A percentile compares a stretch with the other conserved stretches of the same genome.
Conservation (phyloP, 2,113 vertebrate species). For the Alligator sinensis region DNA sequence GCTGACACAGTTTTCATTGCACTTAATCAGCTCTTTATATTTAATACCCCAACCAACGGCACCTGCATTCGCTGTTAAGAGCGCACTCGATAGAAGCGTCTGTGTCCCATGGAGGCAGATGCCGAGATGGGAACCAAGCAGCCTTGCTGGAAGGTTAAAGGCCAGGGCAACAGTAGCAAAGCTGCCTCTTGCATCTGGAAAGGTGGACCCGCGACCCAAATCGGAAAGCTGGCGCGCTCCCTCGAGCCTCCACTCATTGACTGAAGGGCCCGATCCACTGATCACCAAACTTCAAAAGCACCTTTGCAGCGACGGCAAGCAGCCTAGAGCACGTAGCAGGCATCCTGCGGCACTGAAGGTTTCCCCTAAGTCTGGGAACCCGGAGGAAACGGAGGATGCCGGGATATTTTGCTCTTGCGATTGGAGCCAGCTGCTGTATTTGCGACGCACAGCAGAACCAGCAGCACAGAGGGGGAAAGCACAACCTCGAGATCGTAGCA, state of each 20-base stretch:
- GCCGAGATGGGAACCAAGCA: background rate
- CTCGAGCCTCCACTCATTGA: rapidly evolving
- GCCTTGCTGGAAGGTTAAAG: background rate
- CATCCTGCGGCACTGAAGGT: background rate
- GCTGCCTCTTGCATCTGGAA: background rate
- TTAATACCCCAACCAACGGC: slow-evolving; percentile 30
- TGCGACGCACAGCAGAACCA: background rate
- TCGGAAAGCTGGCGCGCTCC: background rate
- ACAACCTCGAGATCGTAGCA: background rate
- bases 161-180: rapidly evolving
- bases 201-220: rapidly evolving
- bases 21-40: slow-evolving; percentile 69
- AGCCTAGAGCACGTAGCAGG: background rate
- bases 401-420: background rate
- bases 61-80: background rate
- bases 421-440: background rate
- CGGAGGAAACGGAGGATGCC: background rate
- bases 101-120: background rate
- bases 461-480: background rate
- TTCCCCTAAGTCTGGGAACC: background rate
- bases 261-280: rapidly evolving
- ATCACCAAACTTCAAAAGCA: background rate
- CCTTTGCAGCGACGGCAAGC: rapidly evolving
- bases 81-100: background rate
- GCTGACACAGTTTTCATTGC: slow-evolving; percentile 67